Conservation (phyloP, 2,113 vertebrate species). For the Prunella fulvescens region DNA sequence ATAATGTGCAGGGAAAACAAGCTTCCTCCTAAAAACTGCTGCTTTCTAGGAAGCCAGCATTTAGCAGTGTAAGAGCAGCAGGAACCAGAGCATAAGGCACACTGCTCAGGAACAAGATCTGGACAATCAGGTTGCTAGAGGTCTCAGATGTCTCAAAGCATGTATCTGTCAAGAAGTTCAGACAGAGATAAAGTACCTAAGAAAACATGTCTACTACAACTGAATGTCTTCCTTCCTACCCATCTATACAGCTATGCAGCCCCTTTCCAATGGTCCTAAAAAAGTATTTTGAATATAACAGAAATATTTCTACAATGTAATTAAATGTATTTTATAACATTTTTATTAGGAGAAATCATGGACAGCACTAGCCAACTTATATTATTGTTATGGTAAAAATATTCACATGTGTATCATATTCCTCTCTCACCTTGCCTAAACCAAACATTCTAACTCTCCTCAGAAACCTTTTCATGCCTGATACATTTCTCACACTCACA, state of each 20-base stretch:
- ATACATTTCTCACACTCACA: background rate
- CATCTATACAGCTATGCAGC: background rate
- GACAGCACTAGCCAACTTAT: background rate
- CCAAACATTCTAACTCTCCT: background rate
- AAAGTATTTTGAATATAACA: background rate
- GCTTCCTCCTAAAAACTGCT: background rate
- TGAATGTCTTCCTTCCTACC: background rate
- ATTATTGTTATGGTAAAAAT: background rate
- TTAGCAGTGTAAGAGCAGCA: background rate
- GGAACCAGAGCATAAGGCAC: background rate
- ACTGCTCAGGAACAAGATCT: background rate
- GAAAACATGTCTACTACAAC: background rate
- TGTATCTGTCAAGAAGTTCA: background rate
- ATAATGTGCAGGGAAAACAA: background rate
- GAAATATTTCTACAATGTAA: background rate
- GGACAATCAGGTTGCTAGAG: background rate
- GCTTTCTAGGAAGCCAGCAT: background rate
- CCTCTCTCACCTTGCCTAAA: background rate
- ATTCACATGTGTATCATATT: background rate
- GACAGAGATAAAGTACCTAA: background rate
- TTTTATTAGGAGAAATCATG: background rate
- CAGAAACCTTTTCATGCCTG: background rate
- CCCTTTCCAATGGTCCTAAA: background rate
- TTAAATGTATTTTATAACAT: background rate
- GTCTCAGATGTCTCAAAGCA: background rate